These are phyloP conservation scores for Columbina picui DNA, from an alignment of 2,113 vertebrate species.

Conservation along the genomic window DNA sequence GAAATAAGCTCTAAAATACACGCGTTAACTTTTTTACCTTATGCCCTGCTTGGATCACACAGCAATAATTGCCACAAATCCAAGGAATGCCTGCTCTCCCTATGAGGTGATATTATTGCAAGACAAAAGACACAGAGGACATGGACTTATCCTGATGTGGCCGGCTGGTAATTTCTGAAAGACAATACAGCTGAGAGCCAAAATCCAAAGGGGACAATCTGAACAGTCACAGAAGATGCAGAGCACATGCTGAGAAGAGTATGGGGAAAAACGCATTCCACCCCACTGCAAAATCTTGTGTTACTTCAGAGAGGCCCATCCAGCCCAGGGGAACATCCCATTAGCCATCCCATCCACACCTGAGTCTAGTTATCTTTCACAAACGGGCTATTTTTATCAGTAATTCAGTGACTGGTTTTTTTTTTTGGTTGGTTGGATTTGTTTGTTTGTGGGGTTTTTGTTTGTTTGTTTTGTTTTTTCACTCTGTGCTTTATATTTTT, in stretches of 20 bases:
- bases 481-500: not conserved
- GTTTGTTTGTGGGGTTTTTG: not conserved
- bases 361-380: not conserved
- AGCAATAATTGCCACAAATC: not conserved
- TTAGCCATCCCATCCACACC: not conserved
- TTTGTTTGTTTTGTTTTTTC: not conserved
- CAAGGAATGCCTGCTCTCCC: not conserved
- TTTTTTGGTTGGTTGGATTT: too few relatives aligned
- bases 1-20: not conserved
- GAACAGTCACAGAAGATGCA: not conserved
- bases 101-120: not conserved
- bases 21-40: not conserved
- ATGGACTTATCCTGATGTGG: not conserved
- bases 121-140: not conserved
- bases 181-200: not conserved
- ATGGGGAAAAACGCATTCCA: not conserved
- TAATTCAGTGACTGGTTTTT: not conserved
- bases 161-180: not conserved
- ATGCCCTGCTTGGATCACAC: not conserved
- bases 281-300: not conserved
- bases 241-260: not conserved
- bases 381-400: not conserved
- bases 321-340: not conserved
- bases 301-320: not conserved
- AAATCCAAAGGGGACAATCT: not conserved